phyloP scores from a whole-genome alignment of 2,888 invertebrate species.

The Pristionchus exspectatus region DNA sequence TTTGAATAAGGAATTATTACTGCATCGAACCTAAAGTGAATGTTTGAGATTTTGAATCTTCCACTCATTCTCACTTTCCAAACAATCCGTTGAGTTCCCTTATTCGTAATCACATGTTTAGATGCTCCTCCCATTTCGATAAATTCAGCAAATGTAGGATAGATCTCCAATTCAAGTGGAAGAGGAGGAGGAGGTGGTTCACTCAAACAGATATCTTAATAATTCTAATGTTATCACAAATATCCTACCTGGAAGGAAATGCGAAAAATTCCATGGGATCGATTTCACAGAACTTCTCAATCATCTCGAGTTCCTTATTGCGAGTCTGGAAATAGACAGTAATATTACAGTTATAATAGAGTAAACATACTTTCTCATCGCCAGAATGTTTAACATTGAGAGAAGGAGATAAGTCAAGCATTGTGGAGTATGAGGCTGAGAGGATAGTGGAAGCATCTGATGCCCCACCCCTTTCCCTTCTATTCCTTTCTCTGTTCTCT shows the following conservation, averaged over 20 bases:
- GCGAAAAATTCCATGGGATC: conserved; percentile 53
- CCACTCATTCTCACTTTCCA: conserved; percentile 59
- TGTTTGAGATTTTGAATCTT: not conserved
- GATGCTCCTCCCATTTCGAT: conserved; percentile 70
- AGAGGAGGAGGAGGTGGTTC: conserved; percentile 58
- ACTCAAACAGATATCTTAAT: conserved; percentile 52
- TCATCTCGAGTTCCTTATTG: conserved; percentile 33
- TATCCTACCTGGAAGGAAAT: conserved; percentile 18
- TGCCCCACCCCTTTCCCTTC: not conserved
- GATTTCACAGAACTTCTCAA: conserved; percentile 46
- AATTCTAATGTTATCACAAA: not conserved
- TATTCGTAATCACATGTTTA: conserved; percentile 65
- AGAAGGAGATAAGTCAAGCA: conserved; percentile 39
- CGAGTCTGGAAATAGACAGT: conserved; percentile 1
- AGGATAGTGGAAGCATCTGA: not conserved
- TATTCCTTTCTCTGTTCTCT: not conserved
- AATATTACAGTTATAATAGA: not conserved
- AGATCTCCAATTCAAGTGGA: conserved; percentile 62
- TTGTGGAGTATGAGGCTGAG: not conserved
- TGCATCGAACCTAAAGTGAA: conserved; percentile 63
- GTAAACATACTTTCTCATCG: conserved; percentile 33
- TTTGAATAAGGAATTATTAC: conserved; percentile 68
- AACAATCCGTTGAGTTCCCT: conserved; percentile 64
- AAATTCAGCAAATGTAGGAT: conserved; percentile 69
- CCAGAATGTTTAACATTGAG: not conserved